These are phyloP conservation scores for Aurelia aurita DNA, from an alignment of 30 jellyfish, hydroid and myxozoan species.

Conservation along the genomic window DNA sequence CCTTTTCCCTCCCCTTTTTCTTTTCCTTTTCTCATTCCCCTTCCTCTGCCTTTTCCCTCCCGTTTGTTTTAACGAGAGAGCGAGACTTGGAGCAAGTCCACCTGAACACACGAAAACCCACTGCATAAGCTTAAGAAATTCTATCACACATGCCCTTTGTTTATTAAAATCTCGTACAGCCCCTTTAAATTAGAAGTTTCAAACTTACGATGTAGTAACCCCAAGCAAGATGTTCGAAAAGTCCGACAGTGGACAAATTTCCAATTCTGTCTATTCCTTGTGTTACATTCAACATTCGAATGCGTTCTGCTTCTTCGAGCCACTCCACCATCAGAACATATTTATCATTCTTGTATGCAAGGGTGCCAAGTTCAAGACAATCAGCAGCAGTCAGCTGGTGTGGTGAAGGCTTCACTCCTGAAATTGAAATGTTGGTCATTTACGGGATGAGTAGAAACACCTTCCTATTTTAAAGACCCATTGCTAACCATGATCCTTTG, in stretches of 20 bases:
- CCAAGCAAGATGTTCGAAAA: slow-evolving; percentile 93
- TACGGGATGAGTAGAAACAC: neutral
- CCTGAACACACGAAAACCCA: too few species aligned
- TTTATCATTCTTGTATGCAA: slow-evolving; percentile 74
- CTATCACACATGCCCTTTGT: too few species aligned
- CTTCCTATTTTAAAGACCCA: too few species aligned
- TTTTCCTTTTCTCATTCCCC: too few species aligned
- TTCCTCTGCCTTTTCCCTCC: too few species aligned
- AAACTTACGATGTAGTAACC: slow-evolving; percentile 75
- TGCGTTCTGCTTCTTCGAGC: slow-evolving; percentile 89
- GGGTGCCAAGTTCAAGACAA: slow-evolving; percentile 82
- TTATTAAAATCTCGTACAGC: too few species aligned
- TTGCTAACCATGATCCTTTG: too few species aligned
- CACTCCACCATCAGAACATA: slow-evolving; percentile 81
- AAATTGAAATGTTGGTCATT: neutral
- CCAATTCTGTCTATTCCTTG: slow-evolving; percentile 73
- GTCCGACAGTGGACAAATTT: slow-evolving; percentile 56
- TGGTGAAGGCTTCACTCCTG: slow-evolving; percentile 75
- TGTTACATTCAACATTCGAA: slow-evolving; percentile 16
- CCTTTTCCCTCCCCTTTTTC: too few species aligned
- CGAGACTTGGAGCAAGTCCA: too few species aligned
- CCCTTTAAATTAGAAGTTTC: too few species aligned
- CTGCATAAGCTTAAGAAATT: too few species aligned
- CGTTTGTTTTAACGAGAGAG: too few species aligned
- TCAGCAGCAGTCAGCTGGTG: slow-evolving; percentile 90